These are phyloP conservation scores for Moxostoma hubbsi DNA, from an alignment of 2,797 vertebrate species.

Conservation along the genomic window DNA sequence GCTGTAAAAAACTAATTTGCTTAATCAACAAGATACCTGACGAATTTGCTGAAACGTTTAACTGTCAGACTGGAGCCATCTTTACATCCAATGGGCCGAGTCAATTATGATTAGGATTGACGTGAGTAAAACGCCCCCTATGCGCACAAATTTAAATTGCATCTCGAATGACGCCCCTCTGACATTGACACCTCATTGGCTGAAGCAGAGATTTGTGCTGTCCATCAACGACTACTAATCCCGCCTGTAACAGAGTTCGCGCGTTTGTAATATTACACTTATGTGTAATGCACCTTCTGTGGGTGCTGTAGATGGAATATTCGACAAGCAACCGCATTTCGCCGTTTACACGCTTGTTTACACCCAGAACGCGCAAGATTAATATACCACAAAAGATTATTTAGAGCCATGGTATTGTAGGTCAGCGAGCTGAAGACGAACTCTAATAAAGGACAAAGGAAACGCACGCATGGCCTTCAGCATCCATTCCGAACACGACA, in stretches of 20 bases:
- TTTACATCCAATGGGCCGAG: not conserved
- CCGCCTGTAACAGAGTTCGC: slow-evolving; percentile 67
- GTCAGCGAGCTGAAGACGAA: slow-evolving; percentile 8
- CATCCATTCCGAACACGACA: not conserved
- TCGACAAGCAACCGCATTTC: slow-evolving; percentile 24
- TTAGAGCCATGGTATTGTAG: not conserved
- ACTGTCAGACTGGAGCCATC: slow-evolving; percentile 17
- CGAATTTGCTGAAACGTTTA: not conserved
- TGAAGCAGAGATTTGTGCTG: slow-evolving; percentile 58
- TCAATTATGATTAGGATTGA: slow-evolving; percentile 25
- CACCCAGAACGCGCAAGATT: not conserved
- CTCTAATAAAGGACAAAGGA: slow-evolving; percentile 74
- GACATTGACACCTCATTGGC: slow-evolving; percentile 62
- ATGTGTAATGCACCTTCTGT: slow-evolving; percentile 68
- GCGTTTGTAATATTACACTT: slow-evolving; percentile 80
- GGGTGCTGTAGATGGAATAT: slow-evolving; percentile 73
- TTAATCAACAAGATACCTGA: not conserved
- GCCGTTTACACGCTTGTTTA: not conserved
- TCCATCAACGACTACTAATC: slow-evolving; percentile 43
- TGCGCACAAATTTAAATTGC: slow-evolving; percentile 27
- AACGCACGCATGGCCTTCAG: slow-evolving; percentile 72
- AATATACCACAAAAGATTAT: not conserved
- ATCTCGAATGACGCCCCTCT: slow-evolving; percentile 38
- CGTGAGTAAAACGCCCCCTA: slow-evolving; percentile 43
- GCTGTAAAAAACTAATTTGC: not conserved